Conservation (phyloP, 1,140 invertebrate genomes). For the Drosophila nasuta region DNA sequence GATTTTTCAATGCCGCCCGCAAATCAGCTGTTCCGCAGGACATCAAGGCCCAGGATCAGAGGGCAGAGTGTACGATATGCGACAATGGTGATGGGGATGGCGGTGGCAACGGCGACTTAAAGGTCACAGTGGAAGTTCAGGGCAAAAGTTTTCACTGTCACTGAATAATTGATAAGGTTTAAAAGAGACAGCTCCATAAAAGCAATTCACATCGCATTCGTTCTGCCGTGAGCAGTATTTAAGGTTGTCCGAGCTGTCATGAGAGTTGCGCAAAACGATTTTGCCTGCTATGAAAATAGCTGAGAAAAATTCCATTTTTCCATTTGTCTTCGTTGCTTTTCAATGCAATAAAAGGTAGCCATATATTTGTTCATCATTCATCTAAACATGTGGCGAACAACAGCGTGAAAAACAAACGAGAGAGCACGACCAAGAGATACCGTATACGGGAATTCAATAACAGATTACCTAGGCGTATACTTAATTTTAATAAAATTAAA, state of each 20-base stretch:
- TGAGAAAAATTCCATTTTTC: conserved; percentile 23
- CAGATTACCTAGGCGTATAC: no score
- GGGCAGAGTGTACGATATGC: background rate
- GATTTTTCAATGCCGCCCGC: conserved; percentile 19
- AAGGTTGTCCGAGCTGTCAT: conserved; percentile 26
- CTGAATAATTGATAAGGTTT: conserved; percentile 77
- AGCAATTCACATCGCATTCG: conserved; percentile 3
- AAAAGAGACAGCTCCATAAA: conserved; percentile 40
- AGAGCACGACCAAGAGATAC: background rate
- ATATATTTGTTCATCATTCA: conserved; percentile 28
- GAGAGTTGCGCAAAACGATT: conserved; percentile 31
- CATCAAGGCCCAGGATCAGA: conserved; percentile 20
- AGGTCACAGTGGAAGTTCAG: conserved; percentile 71
- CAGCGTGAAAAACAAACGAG: background rate
- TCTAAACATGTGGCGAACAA: conserved; percentile 48
- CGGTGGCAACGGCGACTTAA: conserved; percentile 20
- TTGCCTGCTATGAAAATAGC: conserved; percentile 24
- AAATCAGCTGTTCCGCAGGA: conserved; percentile 54
- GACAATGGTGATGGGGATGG: no score
- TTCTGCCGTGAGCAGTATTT: conserved; percentile 3
- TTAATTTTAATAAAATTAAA: no score
- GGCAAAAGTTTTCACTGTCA: conserved; percentile 61
- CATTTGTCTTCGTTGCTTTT: conserved; percentile 26
- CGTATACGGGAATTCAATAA: background rate
- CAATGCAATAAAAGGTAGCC: conserved; percentile 49